Conservation (phyloP, 2,113 vertebrate species). For the Oplegnathus fasciatus region DNA sequence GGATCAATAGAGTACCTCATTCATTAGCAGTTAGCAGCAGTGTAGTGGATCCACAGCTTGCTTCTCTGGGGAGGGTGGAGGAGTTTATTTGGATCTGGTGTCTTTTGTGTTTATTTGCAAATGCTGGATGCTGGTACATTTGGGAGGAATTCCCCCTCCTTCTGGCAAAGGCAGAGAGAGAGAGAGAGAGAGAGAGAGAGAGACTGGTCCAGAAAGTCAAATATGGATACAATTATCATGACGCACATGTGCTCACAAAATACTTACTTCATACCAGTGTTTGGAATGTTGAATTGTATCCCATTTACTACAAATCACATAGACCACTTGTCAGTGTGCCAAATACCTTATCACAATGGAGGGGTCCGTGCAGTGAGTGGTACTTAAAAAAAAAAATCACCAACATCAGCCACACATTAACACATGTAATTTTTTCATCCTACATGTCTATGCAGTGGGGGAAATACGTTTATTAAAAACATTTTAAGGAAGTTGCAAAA, state of each 20-base stretch:
- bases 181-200: slow-evolving; percentile 3
- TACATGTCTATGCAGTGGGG: not conserved
- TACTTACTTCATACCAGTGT: slow-evolving; percentile 4
- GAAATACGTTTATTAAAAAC: not conserved
- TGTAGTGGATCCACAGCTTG: slow-evolving; percentile 1
- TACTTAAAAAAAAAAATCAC: no score
- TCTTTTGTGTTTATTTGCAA: slow-evolving; percentile 53
- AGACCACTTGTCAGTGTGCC: not conserved
- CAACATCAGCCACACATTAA: not conserved
- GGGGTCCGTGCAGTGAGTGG: no score
- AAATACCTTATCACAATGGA: not conserved
- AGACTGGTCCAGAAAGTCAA: slow-evolving; percentile 23
- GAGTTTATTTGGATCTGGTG: slow-evolving; percentile 38
- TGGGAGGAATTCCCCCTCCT: slow-evolving; percentile 48
- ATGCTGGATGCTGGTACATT: slow-evolving; percentile 40
- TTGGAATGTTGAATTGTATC: not conserved
- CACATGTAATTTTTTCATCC: not conserved
- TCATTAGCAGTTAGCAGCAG: slow-evolving; percentile 21
- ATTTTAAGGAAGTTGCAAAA: not conserved
- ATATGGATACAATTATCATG: slow-evolving; percentile 62
- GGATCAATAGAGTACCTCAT: not conserved
- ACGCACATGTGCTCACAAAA: slow-evolving; percentile 57
- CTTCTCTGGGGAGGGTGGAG: slow-evolving; percentile 17
- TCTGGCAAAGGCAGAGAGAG: slow-evolving; percentile 16
- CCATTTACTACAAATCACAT: not conserved